Base-by-base conservation (phyloP, 2,797 vertebrate genomes). In the Cottoperca gobio region DNA sequence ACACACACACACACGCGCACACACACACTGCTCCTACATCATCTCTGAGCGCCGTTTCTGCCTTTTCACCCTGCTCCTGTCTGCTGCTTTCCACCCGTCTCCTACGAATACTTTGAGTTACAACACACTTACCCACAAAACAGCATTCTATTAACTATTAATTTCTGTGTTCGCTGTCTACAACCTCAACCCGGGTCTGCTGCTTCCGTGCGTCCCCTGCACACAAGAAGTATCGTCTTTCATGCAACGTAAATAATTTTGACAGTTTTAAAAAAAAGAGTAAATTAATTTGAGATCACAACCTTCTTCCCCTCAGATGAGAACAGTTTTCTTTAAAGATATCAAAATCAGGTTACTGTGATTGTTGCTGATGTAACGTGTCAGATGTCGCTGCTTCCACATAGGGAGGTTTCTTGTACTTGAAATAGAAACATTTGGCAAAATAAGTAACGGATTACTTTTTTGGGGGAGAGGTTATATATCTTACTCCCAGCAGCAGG, bases 121-220 rank as follows among this genome's bases (percentile, higher is more conserved):
- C 82, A 88, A 76, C 86, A 81, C 85, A 69, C 86, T 87, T 84
- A 88, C 88, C 88, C 82, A 85, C 85, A 88, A 86, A 84, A 84
- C 86, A 86, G 68, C 81, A 77, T 45, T 87, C 83, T 81, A 91
- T 93, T 91, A 92, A 92, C 86, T 92, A 92, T 93, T 92, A 66
- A 92, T 92, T 92, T 87, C 79, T 79, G 76, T 84, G 84, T 90
- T 91, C 21, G 17, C 75, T 82, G 82, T 76, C 78, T 69, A 71
- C 80, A 86, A 70, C 26, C 26, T 26, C 26, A 26, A n/a, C n/a
- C n/a, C n/a, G 60, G 16, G 13, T 31, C n/a, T n/a, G n/a, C 37
- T 76, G n/a, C n/a, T n/a, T n/a, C 54, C 33, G 40, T 28, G 54
- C 57, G n/a, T n/a, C n/a, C n/a, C n/a, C n/a, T n/a, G n/a, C n/a